Evolutionary conservation across 2,113 vertebrate genomes (phyloP).

Genomic region (Scytalopus superciliaris): DNA sequence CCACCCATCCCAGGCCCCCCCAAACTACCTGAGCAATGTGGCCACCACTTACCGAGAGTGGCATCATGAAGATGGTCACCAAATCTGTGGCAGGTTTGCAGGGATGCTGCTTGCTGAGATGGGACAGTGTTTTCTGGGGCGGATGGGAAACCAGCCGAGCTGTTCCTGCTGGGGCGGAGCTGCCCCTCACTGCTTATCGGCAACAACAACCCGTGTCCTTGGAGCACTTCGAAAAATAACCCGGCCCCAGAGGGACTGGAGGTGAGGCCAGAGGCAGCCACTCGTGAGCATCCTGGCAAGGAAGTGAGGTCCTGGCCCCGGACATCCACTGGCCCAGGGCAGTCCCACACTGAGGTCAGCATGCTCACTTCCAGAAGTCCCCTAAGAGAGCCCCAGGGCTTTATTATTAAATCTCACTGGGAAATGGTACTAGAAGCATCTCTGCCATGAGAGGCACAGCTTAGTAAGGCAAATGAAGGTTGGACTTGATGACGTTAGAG

Average conservation of each 20-base stretch:
- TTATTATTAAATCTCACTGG: not conserved
- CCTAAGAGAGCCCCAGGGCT: not conserved
- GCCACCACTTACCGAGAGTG: not conserved
- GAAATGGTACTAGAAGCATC: not conserved
- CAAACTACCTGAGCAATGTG: rapidly evolving
- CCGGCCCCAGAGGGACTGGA: not conserved
- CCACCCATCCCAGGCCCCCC: not conserved
- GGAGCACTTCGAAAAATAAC: not conserved
- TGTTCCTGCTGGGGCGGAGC: conserved; percentile 37
- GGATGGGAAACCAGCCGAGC: not conserved
- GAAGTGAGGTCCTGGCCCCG: not conserved
- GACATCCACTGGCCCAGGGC: not conserved
- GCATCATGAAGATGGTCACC: rapidly evolving
- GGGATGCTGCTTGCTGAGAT: not conserved
- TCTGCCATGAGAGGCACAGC: not conserved
- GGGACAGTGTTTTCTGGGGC: not conserved
- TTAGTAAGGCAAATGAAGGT: not conserved
- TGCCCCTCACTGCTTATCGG: not conserved
- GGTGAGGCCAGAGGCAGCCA: not conserved
- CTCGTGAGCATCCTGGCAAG: not conserved
- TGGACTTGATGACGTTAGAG: not conserved
- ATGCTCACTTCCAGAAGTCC: not conserved
- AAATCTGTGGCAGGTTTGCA: not conserved
- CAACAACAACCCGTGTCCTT: conserved; percentile 41
- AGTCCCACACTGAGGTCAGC: not conserved